These are phyloP conservation scores for Gymnothorax reevesii DNA, from an alignment of 2,797 vertebrate genomes.

Conservation along the genomic window DNA sequence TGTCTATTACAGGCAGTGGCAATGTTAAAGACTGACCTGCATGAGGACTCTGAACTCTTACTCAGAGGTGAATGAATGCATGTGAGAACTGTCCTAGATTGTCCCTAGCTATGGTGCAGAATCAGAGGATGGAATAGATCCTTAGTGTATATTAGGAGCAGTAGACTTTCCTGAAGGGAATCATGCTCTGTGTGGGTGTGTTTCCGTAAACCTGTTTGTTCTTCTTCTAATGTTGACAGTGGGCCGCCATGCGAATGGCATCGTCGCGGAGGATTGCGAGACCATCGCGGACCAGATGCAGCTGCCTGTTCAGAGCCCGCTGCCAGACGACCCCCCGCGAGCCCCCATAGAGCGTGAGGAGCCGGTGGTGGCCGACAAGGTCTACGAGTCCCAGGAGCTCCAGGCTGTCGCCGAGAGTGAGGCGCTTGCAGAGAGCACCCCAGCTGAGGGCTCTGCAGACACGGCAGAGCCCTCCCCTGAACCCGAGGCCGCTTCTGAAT, in stretches of 20 bases:
- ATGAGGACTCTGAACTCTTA: neutral
- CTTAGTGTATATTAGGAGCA: neutral
- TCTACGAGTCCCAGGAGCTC: neutral
- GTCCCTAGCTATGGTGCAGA: neutral
- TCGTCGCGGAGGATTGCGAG: constrained; percentile 61
- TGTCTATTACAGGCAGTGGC: neutral
- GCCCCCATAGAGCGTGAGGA: constrained; percentile 51
- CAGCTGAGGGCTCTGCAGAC: neutral
- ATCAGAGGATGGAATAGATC: neutral
- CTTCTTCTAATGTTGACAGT: constrained; percentile 47
- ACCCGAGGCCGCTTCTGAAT: neutral
- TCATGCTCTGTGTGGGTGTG: neutral
- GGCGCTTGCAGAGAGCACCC: neutral
- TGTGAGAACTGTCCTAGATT: neutral
- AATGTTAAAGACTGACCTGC: neutral
- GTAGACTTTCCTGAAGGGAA: neutral
- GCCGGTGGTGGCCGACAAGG: constrained; percentile 1
- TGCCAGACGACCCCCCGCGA: constrained; percentile 53
- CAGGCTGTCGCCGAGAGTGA: neutral
- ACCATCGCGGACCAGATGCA: constrained; percentile 71
- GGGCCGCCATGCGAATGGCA: constrained; percentile 53
- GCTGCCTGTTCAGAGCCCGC: constrained; percentile 66
- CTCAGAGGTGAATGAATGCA: neutral
- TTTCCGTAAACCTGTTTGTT: constrained; percentile 19
- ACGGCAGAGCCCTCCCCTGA: neutral